Evolutionary conservation across 1,140 invertebrate species (phyloP).

Genomic region (Brachystomella parvula): DNA sequence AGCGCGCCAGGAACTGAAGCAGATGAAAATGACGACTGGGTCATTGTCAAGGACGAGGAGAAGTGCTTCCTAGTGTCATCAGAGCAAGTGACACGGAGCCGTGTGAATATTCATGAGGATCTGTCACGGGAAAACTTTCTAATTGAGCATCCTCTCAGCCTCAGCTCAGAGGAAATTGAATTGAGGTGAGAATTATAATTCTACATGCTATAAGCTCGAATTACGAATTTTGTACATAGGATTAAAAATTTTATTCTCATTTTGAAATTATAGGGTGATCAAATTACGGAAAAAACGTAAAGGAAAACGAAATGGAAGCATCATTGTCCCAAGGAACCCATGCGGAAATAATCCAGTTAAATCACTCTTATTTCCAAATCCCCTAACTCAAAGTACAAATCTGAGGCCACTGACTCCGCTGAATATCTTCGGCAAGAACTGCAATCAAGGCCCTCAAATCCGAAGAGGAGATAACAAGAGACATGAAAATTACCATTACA

Average conservation of each 20-base stretch:
- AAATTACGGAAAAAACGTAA: not conserved
- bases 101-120: not conserved
- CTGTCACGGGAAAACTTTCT: conserved; percentile 7
- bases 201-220: too few relatives aligned
- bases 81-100: not conserved
- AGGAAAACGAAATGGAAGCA: not conserved
- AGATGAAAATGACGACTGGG: not conserved
- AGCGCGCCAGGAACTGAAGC: too few relatives aligned
- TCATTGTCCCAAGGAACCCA: not conserved
- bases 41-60: not conserved
- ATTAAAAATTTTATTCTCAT: not conserved
- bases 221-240: too few relatives aligned
- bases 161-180: conserved; percentile 8
- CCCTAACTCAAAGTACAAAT: not conserved
- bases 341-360: not conserved
- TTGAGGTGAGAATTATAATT: not conserved
- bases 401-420: not conserved
- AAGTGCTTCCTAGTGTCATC: not conserved
- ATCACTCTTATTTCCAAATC: not conserved
- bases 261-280: not conserved
- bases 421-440: not conserved
- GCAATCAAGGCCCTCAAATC: not conserved
- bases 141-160: conserved; percentile 1
- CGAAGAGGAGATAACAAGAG: not conserved
- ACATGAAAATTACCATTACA: not conserved